These are phyloP conservation scores for Lepidurus apus DNA, from an alignment of 1,140 invertebrate species.

Conservation along the genomic window DNA sequence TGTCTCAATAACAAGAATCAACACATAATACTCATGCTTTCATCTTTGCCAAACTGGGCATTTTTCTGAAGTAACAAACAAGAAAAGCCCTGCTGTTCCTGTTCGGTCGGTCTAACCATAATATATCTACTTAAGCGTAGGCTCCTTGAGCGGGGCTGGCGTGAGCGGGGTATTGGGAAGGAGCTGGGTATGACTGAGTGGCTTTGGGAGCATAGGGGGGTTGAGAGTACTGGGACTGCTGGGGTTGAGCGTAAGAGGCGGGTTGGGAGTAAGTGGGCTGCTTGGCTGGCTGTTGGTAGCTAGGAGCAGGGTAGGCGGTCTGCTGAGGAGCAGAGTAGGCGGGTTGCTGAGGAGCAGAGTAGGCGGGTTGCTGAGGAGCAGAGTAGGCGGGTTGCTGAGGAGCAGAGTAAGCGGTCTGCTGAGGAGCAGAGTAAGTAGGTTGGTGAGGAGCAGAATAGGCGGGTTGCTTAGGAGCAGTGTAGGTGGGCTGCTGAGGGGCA, in stretches of 20 bases:
- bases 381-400: neutral
- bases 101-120: neutral
- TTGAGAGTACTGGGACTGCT: neutral
- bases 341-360: neutral
- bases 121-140: neutral
- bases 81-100: neutral
- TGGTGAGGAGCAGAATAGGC: neutral
- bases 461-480: neutral
- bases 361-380: neutral
- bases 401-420: neutral
- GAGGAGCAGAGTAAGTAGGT: neutral
- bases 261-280: neutral
- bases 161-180: neutral
- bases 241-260: neutral
- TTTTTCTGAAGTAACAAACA: neutral
- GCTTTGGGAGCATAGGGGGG: too few relatives aligned
- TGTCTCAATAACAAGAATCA: too few relatives aligned
- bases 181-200: too few relatives aligned
- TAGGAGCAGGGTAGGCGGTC: neutral
- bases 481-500: neutral
- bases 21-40: too few relatives aligned
- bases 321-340: neutral
- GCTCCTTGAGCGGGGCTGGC: neutral
- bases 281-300: neutral
- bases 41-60: too few relatives aligned